phyloP scores from a whole-genome alignment of 2,113 vertebrate species.

The Pardalotus punctatus region DNA sequence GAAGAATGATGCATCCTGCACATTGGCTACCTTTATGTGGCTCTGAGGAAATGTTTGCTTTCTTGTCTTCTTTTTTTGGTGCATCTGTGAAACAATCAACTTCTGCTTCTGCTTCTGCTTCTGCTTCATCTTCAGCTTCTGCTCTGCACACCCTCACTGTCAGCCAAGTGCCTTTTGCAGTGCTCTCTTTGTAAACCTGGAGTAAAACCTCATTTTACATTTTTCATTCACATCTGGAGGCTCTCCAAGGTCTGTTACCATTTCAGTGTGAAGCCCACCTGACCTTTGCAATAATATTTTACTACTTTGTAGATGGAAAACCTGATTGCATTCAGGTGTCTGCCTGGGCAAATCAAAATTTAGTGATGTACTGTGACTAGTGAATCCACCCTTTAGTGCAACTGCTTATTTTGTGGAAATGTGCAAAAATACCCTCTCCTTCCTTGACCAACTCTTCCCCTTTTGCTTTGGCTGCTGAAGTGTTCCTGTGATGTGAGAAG shows the following conservation, averaged over 20 bases:
- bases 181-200: neutral
- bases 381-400: neutral
- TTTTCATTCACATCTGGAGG: neutral
- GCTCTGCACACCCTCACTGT: neutral
- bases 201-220: neutral
- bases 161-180: accelerated
- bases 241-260: neutral
- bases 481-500: neutral
- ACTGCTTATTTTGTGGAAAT: neutral
- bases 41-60: neutral
- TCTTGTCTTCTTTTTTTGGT: neutral
- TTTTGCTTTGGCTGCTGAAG: neutral
- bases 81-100: neutral
- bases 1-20: neutral
- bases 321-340: neutral
- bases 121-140: no score
- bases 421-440: neutral
- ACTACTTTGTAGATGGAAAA: neutral
- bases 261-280: neutral
- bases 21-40: neutral
- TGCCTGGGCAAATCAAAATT: neutral
- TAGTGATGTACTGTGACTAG: accelerated
- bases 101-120: no score
- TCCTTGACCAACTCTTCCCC: neutral
- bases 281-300: neutral